Base-by-base conservation (phyloP, 2,797 vertebrate genomes). In the Sebastiscus albofasciatus region DNA sequence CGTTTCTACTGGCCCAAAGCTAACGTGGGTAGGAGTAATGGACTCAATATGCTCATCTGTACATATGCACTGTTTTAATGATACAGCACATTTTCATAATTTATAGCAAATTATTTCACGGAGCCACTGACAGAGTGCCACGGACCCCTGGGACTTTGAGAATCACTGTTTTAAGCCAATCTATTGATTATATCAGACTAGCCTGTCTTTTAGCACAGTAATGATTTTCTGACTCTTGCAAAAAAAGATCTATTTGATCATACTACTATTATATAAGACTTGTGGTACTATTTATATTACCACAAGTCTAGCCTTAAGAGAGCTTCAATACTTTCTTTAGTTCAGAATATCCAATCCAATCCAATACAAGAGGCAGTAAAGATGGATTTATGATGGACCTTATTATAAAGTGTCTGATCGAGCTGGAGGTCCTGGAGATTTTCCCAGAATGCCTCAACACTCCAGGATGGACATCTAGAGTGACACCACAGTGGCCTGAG, bases 381-480 rank as follows among this genome's bases (percentile, higher is more conserved):
- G 72, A 86, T 59, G 54, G 78, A 83, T 66, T 79, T 58, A 73
- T 60, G 73, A 86, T 72, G 67, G 31, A 85, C 58, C 72, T 61
- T 54, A 83, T 22, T 61, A 61, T 61, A 61, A 77, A 88, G 61
- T 54, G 66, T 76, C 72, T 82, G 75, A 81, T 31, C 60, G 67
- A 70, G 66, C 54, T 52, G 68, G 22, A 39, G 66, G 76, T 80
- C 67, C 66, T 84, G 73, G 65, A 80, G 77, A 33, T 67, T 80
- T 80, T 81, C 77, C 82, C 78, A 87, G 80, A 85, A 86, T 75
- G 82, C 58, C 75, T 85, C 79, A 79, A 82, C 83, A 70, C 72
- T 59, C 64, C 5, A 55, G 62, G 77, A 83, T 52, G 39, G 74
- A 80, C 77, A 86, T 88, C 66, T 78, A 76, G 80, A 87, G 83